Percentiles rank a stretch among this genome's conserved stretches.
Conservation (phyloP, 2,113 vertebrate genomes). For the Mesocricetus auratus region DNA sequence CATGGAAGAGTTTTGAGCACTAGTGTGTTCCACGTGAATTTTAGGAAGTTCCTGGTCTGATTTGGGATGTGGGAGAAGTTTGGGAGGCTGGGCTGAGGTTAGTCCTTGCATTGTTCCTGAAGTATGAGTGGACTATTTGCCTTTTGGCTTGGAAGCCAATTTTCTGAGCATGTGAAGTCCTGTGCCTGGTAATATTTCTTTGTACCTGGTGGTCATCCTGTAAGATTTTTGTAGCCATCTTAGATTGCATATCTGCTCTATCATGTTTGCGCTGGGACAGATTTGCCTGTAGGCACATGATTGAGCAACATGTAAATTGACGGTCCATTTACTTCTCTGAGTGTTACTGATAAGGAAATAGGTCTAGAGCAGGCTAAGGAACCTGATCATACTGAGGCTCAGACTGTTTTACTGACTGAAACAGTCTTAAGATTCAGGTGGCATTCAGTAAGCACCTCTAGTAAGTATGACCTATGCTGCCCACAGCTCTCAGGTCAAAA, state of each 20-base stretch:
- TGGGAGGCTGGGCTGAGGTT: neutral
- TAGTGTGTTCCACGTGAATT: neutral
- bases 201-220: neutral
- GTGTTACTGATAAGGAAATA: neutral
- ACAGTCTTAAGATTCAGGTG: neutral
- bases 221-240: too few species aligned
- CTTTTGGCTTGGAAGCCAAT: neutral
- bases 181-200: neutral
- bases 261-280: neutral
- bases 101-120: slow-evolving; percentile 10
- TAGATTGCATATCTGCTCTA: neutral
- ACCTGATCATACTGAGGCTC: neutral
- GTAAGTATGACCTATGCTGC: neutral
- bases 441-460: neutral
- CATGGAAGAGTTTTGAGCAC: neutral
- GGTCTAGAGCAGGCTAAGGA: neutral
- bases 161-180: neutral
- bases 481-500: neutral
- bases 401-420: neutral
- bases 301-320: neutral
- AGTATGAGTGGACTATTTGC: neutral
- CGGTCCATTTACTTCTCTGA: neutral
- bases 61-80: neutral
- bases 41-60: neutral
- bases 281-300: neutral